Percentiles rank a stretch among this genome's conserved stretches.
Conservation (phyloP, 2,797 vertebrate genomes). For the Prionace glauca region DNA sequence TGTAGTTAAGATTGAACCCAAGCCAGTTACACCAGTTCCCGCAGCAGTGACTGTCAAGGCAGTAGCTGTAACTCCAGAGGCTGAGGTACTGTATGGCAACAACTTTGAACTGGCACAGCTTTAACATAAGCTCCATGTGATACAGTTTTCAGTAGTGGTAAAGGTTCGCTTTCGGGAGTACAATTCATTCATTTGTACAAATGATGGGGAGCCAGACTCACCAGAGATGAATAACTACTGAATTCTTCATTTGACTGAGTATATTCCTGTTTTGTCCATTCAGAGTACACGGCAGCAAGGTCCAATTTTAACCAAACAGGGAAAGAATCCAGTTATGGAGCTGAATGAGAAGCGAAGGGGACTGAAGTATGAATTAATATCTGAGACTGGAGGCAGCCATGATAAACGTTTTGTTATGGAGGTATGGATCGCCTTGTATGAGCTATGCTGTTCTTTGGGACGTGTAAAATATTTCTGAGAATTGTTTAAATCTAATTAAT, state of each 20-base stretch:
- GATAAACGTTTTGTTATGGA: constrained; percentile 97
- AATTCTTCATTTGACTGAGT: background rate
- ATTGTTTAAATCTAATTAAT: background rate
- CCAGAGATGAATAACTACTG: background rate
- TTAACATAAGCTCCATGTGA: background rate
- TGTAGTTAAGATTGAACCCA: constrained; percentile 59
- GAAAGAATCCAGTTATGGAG: constrained; percentile 97
- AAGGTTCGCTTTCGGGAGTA: background rate
- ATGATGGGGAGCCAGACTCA: background rate
- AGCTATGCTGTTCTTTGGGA: background rate
- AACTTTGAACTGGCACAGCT: too few relatives aligned
- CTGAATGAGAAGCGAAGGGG: constrained; percentile 91
- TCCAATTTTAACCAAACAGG: constrained; percentile 89
- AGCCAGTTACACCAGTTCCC: constrained; percentile 50
- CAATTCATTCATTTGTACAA: background rate
- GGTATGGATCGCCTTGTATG: constrained; percentile 56
- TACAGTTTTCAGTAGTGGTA: background rate
- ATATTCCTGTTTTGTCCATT: background rate
- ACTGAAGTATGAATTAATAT: constrained; percentile 90
- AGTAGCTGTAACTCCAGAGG: constrained; percentile 48
- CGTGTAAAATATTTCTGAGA: background rate
- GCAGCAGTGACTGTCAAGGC: constrained; percentile 49
- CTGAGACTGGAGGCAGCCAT: constrained; percentile 89
- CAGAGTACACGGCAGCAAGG: constrained; percentile 85
- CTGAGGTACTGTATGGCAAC: constrained; percentile 46